Conservation (phyloP, 2,888 invertebrate species). For the Apotomis capreana region DNA sequence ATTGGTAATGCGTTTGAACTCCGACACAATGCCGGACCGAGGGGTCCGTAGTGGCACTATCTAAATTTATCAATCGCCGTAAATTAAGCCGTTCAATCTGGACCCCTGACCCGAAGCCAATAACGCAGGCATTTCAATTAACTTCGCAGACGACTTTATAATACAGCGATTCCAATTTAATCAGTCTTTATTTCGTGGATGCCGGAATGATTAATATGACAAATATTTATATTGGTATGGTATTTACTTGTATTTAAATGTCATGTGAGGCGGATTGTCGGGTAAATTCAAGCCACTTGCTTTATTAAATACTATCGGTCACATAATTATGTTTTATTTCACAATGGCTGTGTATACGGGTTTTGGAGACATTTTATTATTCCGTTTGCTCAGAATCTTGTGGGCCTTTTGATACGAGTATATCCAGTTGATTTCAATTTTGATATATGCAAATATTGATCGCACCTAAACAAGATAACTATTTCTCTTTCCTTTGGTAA, state of each 20-base stretch:
- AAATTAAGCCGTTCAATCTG: conserved; percentile 68
- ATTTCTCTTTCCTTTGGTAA: too few species aligned
- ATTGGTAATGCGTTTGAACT: conserved; percentile 41
- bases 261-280: conserved; percentile 2
- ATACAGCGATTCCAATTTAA: conserved; percentile 38
- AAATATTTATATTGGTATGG: conserved; percentile 12
- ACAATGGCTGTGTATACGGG: too few species aligned
- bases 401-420: too few species aligned
- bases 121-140: conserved; percentile 68
- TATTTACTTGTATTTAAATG: conserved; percentile 1
- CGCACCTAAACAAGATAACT: too few species aligned
- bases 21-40: conserved; percentile 37
- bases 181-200: conserved; percentile 19
- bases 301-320: background rate
- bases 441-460: too few species aligned
- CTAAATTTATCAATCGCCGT: conserved; percentile 70
- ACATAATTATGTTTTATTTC: background rate
- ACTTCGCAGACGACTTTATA: conserved; percentile 56
- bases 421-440: too few species aligned
- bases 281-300: background rate
- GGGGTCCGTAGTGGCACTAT: conserved; percentile 54
- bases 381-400: too few species aligned
- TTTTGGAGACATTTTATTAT: too few species aligned
- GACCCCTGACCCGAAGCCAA: conserved; percentile 56
- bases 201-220: conserved; percentile 13